Evolutionary conservation across 2,888 invertebrate genomes (phyloP).

Genomic region (Himalopsyche kuldschensis): DNA sequence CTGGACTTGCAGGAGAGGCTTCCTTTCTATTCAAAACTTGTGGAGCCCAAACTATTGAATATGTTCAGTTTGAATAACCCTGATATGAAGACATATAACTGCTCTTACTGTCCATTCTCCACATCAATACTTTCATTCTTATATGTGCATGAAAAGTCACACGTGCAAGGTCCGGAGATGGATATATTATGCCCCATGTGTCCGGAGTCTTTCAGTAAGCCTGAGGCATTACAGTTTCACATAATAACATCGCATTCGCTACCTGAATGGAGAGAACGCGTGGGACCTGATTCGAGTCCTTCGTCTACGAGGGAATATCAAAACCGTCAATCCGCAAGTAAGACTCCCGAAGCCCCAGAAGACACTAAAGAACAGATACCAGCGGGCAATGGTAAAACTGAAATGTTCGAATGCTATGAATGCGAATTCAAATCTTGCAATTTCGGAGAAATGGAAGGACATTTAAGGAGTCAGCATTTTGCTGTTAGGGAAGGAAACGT

Average conservation of each 20-base stretch:
- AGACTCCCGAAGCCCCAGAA: slow-evolving; percentile 47
- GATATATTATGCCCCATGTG: slow-evolving; percentile 62
- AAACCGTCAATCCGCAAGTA: slow-evolving; percentile 42
- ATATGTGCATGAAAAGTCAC: slow-evolving; percentile 89
- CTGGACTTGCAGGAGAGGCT: slow-evolving; percentile 58
- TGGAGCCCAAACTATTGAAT: slow-evolving; percentile 39
- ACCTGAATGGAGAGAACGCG: slow-evolving; percentile 41
- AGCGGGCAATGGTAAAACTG: slow-evolving; percentile 43
- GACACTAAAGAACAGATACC: slow-evolving; percentile 45
- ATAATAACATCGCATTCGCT: slow-evolving; percentile 61
- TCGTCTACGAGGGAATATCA: slow-evolving; percentile 31
- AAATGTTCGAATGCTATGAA: slow-evolving; percentile 55
- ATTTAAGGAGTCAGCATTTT: slow-evolving; percentile 56
- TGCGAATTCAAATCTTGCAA: slow-evolving; percentile 57
- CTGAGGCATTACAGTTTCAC: slow-evolving; percentile 64
- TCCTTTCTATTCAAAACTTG: slow-evolving; percentile 36
- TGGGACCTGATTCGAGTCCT: slow-evolving; percentile 30
- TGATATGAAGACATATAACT: slow-evolving; percentile 76
- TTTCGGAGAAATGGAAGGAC: slow-evolving; percentile 56
- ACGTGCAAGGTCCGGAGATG: slow-evolving; percentile 54
- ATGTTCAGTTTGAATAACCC: slow-evolving; percentile 42
- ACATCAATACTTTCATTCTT: slow-evolving; percentile 88
- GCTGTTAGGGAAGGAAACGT: slow-evolving; percentile 52
- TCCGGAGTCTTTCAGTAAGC: slow-evolving; percentile 59
- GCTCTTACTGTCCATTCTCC: slow-evolving; percentile 87